These are phyloP conservation scores for Perodicticus potto DNA, from an alignment of 2,797 vertebrate genomes.

Conservation along the genomic window DNA sequence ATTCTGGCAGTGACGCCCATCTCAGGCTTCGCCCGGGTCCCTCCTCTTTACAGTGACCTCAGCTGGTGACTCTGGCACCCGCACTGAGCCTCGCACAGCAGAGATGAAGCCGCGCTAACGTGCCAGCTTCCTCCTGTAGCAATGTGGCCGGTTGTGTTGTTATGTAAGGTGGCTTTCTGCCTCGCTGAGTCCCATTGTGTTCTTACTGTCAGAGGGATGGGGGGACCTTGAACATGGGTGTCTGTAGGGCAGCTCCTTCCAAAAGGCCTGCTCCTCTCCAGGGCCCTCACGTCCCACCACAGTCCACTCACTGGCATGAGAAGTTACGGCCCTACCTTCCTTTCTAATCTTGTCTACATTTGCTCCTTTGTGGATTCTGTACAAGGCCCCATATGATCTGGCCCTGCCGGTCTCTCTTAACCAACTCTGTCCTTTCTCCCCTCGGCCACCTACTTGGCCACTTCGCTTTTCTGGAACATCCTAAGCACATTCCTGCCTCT, in stretches of 20 bases:
- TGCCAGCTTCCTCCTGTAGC: not conserved
- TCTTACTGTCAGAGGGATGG: not conserved
- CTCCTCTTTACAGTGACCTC: not conserved
- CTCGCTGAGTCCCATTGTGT: not conserved
- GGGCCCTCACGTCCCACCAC: not conserved
- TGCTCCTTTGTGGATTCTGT: fast-evolving
- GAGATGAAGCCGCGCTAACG: fast-evolving
- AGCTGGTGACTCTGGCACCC: not conserved
- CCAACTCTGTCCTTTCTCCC: not conserved
- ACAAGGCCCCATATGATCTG: not conserved
- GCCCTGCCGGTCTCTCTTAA: not conserved
- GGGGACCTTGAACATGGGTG: not conserved
- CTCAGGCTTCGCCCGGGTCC: not conserved
- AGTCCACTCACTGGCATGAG: not conserved
- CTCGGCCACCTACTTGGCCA: not conserved
- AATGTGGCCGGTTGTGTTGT: not conserved
- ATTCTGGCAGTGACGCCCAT: not conserved
- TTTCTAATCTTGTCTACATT: not conserved
- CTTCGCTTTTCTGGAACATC: not conserved
- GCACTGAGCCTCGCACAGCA: not conserved
- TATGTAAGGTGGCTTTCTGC: not conserved
- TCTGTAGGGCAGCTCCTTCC: not conserved
- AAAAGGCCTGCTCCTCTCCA: not conserved
- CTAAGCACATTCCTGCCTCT: not conserved
- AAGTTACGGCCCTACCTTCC: not conserved